A percentile compares a stretch with the other conserved stretches of the same genome.
Evolutionary conservation across 2,797 vertebrate genomes (phyloP).

Genomic region (Xenentodon cancila): DNA sequence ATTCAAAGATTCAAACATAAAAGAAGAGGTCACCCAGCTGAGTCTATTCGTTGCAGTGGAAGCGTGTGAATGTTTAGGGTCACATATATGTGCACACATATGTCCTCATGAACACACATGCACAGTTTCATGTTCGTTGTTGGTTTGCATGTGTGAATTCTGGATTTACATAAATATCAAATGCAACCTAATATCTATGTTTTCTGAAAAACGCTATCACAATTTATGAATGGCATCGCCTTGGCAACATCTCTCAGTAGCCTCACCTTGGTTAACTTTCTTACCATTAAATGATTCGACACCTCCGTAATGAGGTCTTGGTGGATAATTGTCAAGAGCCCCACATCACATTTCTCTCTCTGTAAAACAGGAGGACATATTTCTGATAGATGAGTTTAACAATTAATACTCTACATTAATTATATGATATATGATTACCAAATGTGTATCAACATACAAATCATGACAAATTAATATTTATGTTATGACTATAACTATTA

Average conservation of each 20-base stretch:
- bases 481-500: neutral
- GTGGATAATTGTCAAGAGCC: conserved; percentile 53
- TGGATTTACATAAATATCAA: too few species aligned
- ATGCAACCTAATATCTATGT: neutral
- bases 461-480: neutral
- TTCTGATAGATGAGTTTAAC: conserved; percentile 8
- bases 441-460: conserved; percentile 8
- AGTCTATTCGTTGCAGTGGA: conserved; percentile 46
- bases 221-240: conserved; percentile 38
- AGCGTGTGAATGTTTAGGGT: conserved; percentile 12
- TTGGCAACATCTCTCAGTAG: conserved; percentile 52
- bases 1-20: conserved; percentile 58
- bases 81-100: too few species aligned
- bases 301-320: conserved; percentile 54
- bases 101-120: neutral
- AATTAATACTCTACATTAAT: conserved; percentile 4
- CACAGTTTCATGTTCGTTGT: neutral
- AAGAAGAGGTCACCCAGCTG: conserved; percentile 58
- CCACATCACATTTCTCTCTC: conserved; percentile 21
- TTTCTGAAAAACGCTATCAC: conserved; percentile 5
- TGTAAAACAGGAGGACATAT: conserved; percentile 10
- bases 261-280: conserved; percentile 43
- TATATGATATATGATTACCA: conserved; percentile 4
- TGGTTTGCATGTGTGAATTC: too few species aligned
- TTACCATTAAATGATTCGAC: conserved; percentile 48